Conservation (phyloP, 1,140 invertebrate genomes). For the Oscheius sp. region DNA sequence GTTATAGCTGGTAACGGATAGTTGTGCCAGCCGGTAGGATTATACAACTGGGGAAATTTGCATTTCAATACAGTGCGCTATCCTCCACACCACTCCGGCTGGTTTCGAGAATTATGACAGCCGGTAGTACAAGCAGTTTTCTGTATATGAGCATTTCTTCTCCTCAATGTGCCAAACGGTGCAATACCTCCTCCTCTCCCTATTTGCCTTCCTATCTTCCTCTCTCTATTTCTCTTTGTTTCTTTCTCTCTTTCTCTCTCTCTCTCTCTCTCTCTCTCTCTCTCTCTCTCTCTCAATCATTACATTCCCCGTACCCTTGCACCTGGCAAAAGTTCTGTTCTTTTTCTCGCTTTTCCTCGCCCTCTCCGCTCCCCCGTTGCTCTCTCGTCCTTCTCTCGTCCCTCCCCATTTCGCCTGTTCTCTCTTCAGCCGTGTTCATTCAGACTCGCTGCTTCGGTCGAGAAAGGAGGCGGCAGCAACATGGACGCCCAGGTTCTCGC, state of each 20-base stretch:
- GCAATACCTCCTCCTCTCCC: background rate
- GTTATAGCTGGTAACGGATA: no score
- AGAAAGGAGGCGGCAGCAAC: background rate
- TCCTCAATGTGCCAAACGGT: background rate
- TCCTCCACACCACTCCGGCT: no score
- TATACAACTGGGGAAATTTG: no score
- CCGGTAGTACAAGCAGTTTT: no score
- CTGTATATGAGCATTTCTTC: background rate
- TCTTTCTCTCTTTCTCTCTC: background rate
- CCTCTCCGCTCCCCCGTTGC: background rate
- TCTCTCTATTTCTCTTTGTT: background rate
- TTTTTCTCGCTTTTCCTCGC: no score
- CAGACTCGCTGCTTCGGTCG: no score
- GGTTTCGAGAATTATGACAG: no score
- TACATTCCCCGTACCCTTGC: background rate
- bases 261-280: background rate
- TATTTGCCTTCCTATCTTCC: background rate
- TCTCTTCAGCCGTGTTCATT: no score
- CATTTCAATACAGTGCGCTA: no score
- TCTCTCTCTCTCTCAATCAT: background rate
- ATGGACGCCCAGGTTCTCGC: constrained; percentile 5
- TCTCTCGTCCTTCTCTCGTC: background rate
- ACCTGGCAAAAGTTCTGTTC: background rate
- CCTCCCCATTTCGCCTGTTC: background rate
- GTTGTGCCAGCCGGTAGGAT: no score